Evolutionary conservation across 1,140 invertebrate species (phyloP).

Genomic region (Spodoptera frugiperda): DNA sequence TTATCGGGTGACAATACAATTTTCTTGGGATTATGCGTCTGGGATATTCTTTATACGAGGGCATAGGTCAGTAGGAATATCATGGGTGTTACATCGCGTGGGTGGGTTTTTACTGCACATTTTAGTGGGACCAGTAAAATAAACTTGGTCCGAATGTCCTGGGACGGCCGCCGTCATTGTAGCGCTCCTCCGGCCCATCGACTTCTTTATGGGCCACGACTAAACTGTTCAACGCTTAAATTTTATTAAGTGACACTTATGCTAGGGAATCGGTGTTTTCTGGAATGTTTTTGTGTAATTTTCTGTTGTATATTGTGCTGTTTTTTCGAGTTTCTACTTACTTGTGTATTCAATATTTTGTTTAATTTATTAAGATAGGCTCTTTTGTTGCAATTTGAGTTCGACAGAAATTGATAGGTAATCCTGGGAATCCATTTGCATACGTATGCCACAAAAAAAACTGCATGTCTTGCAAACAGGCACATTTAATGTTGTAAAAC

Average conservation of each 20-base stretch:
- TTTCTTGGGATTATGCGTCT: slow-evolving; percentile 53
- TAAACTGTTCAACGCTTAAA: slow-evolving; percentile 73
- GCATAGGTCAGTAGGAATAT: slow-evolving; percentile 77
- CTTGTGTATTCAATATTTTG: background rate
- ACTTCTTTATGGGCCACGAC: slow-evolving; percentile 74
- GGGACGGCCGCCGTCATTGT: slow-evolving; percentile 70
- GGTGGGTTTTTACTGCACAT: slow-evolving; percentile 80
- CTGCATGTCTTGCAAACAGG: too few species aligned
- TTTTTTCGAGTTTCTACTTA: slow-evolving; percentile 14
- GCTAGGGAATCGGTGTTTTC: slow-evolving; percentile 30
- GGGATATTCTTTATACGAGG: slow-evolving; percentile 65
- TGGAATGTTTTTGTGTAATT: slow-evolving; percentile 14
- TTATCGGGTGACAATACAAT: slow-evolving; percentile 56
- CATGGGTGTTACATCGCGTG: slow-evolving; percentile 75
- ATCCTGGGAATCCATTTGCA: too few species aligned
- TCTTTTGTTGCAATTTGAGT: too few species aligned
- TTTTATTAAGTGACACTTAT: slow-evolving; percentile 64
- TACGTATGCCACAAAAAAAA: too few species aligned
- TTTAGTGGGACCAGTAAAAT: slow-evolving; percentile 76
- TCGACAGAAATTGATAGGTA: too few species aligned
- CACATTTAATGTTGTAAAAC: too few species aligned
- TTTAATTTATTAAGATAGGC: background rate
- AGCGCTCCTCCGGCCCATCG: slow-evolving; percentile 56
- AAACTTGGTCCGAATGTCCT: slow-evolving; percentile 71
- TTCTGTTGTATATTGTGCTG: slow-evolving; percentile 21